Base-by-base conservation (phyloP, 2,113 vertebrate genomes). In the Crotalus horridus region DNA sequence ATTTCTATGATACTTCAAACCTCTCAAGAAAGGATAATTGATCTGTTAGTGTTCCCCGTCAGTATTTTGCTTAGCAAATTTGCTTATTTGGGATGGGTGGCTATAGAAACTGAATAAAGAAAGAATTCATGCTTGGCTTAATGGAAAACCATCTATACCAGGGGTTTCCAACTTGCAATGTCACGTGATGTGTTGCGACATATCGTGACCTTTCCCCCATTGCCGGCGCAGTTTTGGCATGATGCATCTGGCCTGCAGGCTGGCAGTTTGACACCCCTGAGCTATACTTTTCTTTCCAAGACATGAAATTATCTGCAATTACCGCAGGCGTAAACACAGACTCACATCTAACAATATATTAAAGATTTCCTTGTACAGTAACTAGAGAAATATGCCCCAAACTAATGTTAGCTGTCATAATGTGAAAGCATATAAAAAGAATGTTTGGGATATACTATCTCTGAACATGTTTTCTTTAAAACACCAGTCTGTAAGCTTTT, bases 391-490 rank as follows among this genome's bases (percentile, higher is more conserved):
- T 17, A 1, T 85, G 33, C 95, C 92, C 64, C 43, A 24, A 53
- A 92, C 33, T 94, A 92, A 87, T 6, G 85, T 92, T 55, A 33
- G 4, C 85, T 56, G 51, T 91, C 87, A 39, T 88, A 94, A 94
- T 20, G 93, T 17, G 89, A 93, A 93, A 95, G 58, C 85, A 94
- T 61, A 33, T n/a, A 91, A 58, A 88, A 15, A 33, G 74, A 93
- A 85, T 85, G 33, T 86, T 95, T 92, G 55, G 92, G 86, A 58
- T 59, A 93, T 0, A 0, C 51, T 91, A 91, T 56, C 46, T 93
- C 95, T 81, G 61, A 48, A 91, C 8, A 93, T 90, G 46, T 2
- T 92, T 92, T 90, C 59, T 26, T 61, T 26, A 54, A 61, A 92
- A 69, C 39, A 64, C 90, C 86, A 59, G 8, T 46, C 26, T 93